Base-by-base conservation (phyloP, 2,797 vertebrate genomes). In the Rhynchonycteris naso region DNA sequence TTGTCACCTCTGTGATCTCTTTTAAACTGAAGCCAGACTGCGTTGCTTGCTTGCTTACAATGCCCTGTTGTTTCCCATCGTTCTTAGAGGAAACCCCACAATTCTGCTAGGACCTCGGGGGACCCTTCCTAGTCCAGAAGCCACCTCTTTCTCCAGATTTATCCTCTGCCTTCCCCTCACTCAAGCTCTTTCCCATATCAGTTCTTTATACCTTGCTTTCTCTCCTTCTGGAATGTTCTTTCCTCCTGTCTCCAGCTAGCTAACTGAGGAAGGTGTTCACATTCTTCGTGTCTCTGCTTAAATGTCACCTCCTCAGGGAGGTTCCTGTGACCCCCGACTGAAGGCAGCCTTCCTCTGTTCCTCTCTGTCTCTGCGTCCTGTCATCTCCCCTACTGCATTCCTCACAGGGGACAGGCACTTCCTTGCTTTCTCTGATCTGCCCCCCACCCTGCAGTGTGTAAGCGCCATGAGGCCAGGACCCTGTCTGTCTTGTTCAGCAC, bases 211-310 rank as follows among this genome's bases (percentile, higher is more conserved):
- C 13, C 22, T 50, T 18, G 54, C 18, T 58, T n/a, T n/a, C 43
- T 47, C 47, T 33, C 88, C 59, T 19, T 90, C 91, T n/a, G 15
- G 58, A 54, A 68, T 24, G 33, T 69, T 66, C 74, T 84, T 63
- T 58, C 63, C 58, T 85, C 66, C 56, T 47, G 50, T 14, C 14
- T 47, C 43, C 43, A 43, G 58, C 16, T 15, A 66, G 58, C 47
- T 24, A 19, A 47, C 50, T 28, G 56, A 63, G 15, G 35, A 33
- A 38, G 47, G 8, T 11, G 5, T 7, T 65, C 19, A 15, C 33
- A 28, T 11, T 59, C 59, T 59, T 68, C 22, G 71, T 59, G 54
- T 43, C 43, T 30, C 43, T 26, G 33, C 15, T 52, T 35, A 65
- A 84, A 52, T 9, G 30, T 33, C 54, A 30, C 38, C n/a, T 47